These are phyloP conservation scores for Epirrita christyi DNA, from an alignment of 2,888 invertebrate species.

Conservation along the genomic window DNA sequence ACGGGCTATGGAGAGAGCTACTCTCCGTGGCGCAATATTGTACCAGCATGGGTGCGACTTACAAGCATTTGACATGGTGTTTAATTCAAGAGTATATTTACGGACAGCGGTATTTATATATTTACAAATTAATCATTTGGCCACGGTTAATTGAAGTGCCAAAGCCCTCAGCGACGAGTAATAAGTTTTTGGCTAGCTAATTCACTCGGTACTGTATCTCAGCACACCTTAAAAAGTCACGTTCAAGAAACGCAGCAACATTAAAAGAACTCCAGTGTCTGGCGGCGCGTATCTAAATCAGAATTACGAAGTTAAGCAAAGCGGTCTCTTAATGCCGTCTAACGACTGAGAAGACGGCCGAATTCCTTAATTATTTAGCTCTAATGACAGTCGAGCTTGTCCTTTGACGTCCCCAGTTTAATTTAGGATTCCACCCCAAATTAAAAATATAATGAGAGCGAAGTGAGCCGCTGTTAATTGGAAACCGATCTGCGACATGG, in stretches of 20 bases:
- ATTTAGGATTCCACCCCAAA: slow-evolving; percentile 83
- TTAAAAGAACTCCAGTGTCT: slow-evolving; percentile 54
- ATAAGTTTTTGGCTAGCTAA: too few species aligned
- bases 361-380: slow-evolving; percentile 85
- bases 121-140: too few species aligned
- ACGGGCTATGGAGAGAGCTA: too few species aligned
- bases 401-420: slow-evolving; percentile 82
- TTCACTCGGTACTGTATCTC: slow-evolving; percentile 13
- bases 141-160: too few species aligned
- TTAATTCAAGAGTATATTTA: too few species aligned
- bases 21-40: too few species aligned
- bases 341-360: slow-evolving; percentile 79
- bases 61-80: too few species aligned
- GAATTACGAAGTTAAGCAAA: slow-evolving; percentile 68
- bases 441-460: slow-evolving; percentile 85
- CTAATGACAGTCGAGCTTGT: slow-evolving; percentile 79
- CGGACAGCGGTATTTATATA: too few species aligned
- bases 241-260: slow-evolving; percentile 36
- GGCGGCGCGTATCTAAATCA: slow-evolving; percentile 61
- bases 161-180: too few species aligned
- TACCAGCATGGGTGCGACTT: too few species aligned
- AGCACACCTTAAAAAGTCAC: slow-evolving; percentile 40
- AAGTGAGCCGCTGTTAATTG: slow-evolving; percentile 81
- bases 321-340: slow-evolving; percentile 75
- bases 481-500: slow-evolving; percentile 79